Evolutionary conservation across 2,888 invertebrate species (phyloP), one percentile per base, ranked within the genome.

Genomic region (Sisyra nigra): DNA sequence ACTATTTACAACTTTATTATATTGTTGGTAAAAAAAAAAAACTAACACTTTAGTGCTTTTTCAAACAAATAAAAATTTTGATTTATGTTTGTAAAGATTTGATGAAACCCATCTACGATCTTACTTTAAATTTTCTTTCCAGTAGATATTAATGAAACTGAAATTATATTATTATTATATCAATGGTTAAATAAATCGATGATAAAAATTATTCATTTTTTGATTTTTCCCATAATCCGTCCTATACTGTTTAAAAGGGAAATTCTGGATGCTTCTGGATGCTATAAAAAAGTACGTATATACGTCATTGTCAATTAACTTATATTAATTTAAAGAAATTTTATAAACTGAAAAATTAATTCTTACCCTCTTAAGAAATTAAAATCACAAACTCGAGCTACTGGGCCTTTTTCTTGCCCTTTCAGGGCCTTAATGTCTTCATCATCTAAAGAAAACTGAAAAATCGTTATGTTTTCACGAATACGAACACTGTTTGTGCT

Each of bases 401-500:
- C 60, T 44, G 69, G 66, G 9, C 76, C 78, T 48, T 71, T 68
- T 57, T 89, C 81, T 43, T 86, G 58, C 1, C 58, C 62, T 29
- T 68, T 66, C 43, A 89, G 56, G 41, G 66, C 64, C 0, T 61
- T 52, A 62, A 83, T 69, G 54, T 87, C 85, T 2, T 65, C 62
- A 0, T 65, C 57, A 40, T 63, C 69, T 35, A 89, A 59, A 50
- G 71, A 60, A 57, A 87, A 87, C 60, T 80, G 76, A 58, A 84
- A 85, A 41, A 87, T 59, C 44, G 79, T 63, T 36, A 87, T 70
- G 56, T 92, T 92, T 62, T 84, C 73, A 53, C 69, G 68, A 15
- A 92, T 73, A 47, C 89, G 71, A 5, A 63, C 55, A 0, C 76
- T 64, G 58, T 80, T 81, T 3, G 79, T 80, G 58, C 88, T 89